A percentile compares a stretch with the other conserved stretches of the same genome.
Conservation (phyloP, 1,140 invertebrate genomes). For the Drosophila melanica region DNA sequence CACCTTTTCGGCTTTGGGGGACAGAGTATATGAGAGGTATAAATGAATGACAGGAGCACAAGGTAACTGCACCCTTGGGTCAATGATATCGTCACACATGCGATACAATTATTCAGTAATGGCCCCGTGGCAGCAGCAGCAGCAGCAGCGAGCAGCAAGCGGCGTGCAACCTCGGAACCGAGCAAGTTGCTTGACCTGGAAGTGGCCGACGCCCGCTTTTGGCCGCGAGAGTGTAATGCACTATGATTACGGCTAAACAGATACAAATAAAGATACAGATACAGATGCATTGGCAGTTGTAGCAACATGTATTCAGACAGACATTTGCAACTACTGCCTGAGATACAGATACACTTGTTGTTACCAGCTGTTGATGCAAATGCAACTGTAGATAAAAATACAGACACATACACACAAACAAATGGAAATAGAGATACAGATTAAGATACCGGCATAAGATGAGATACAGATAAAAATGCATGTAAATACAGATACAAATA, state of each 20-base stretch:
- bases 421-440: background rate
- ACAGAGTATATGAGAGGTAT: background rate
- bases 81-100: constrained; percentile 60
- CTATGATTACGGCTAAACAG: constrained; percentile 46
- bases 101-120: constrained; percentile 23
- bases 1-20: background rate
- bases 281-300: background rate
- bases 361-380: background rate
- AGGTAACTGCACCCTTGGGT: constrained; percentile 80
- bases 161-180: constrained; percentile 11
- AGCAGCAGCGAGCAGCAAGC: background rate
- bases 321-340: background rate
- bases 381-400: constrained; percentile 4
- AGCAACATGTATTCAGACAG: background rate
- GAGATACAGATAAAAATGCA: background rate
- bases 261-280: background rate
- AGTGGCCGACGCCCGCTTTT: constrained; percentile 44
- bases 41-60: constrained; percentile 41
- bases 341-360: background rate
- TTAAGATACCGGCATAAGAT: background rate
- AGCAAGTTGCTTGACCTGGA: constrained; percentile 74
- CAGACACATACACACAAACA: background rate
- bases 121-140: constrained; percentile 5
- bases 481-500: background rate
- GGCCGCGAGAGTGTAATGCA: constrained; percentile 57